phyloP scores from a whole-genome alignment of 2,888 invertebrate genomes.

The Amiota minor region DNA sequence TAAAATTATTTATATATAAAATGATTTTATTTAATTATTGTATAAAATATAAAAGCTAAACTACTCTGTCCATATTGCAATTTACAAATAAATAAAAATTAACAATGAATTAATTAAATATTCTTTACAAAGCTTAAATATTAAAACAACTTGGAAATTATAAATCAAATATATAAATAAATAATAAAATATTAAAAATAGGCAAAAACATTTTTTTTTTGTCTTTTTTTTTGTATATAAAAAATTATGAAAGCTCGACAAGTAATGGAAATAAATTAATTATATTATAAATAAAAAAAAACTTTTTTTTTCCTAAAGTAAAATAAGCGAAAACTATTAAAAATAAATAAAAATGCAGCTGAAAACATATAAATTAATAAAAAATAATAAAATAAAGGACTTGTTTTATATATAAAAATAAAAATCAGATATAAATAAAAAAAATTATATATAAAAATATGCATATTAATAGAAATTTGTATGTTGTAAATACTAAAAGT shows the following conservation, averaged over 20 bases:
- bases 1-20: conserved; percentile 8
- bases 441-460: too few species aligned
- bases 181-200: conserved; percentile 17
- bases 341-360: conserved; percentile 16
- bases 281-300: conserved; percentile 25
- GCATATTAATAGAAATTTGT: conserved; percentile 50
- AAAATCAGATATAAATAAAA: too few species aligned
- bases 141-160: neutral
- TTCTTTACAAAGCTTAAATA: neutral
- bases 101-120: conserved; percentile 47
- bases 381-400: conserved; percentile 25
- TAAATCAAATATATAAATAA: neutral
- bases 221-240: conserved; percentile 12
- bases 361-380: conserved; percentile 5
- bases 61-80: conserved; percentile 54
- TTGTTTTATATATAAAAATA: conserved; percentile 27
- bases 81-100: conserved; percentile 34
- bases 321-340: neutral
- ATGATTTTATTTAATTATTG: conserved; percentile 32
- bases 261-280: conserved; percentile 26
- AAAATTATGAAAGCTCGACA: conserved; percentile 26
- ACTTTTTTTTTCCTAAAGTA: too few species aligned
- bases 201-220: neutral
- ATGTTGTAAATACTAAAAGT: conserved; percentile 61
- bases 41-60: conserved; percentile 45